phyloP scores from a whole-genome alignment of 2,113 vertebrate genomes.

The Gobiocypris rarus region DNA sequence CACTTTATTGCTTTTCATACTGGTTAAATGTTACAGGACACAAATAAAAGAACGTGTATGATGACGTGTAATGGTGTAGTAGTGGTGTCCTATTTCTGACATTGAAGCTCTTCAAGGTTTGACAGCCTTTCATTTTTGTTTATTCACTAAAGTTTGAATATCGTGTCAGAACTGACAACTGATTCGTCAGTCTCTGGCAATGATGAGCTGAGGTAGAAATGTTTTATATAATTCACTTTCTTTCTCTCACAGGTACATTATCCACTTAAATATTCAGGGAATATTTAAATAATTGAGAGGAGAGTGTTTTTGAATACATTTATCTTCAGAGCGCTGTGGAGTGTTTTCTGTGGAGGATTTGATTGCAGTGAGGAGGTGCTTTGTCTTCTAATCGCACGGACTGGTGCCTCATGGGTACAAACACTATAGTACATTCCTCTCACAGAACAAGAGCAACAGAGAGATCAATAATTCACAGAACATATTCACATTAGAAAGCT shows the following conservation, averaged over 20 bases:
- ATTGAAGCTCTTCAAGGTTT: background rate
- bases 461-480: conserved; percentile 20
- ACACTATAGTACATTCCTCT: conserved; percentile 26
- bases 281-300: background rate
- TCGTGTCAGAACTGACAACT: background rate
- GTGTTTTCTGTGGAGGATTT: conserved; percentile 21
- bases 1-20: too few species aligned
- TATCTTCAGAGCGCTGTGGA: background rate
- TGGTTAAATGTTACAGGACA: too few species aligned
- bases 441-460: conserved; percentile 21
- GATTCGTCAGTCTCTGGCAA: background rate
- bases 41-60: too few species aligned
- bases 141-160: background rate
- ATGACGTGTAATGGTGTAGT: too few species aligned
- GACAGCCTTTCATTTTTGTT: background rate
- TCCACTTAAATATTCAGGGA: background rate
- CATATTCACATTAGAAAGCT: background rate
- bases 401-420: conserved; percentile 25
- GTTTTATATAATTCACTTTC: conserved; percentile 1
- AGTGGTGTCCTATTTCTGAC: too few species aligned
- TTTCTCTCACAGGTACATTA: background rate
- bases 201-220: background rate
- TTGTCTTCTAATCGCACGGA: background rate
- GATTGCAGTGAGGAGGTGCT: background rate
- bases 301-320: background rate